Evolutionary conservation across 2,888 invertebrate species (phyloP), one percentile per base, ranked within the genome.

Genomic region (Apoda limacodes): DNA sequence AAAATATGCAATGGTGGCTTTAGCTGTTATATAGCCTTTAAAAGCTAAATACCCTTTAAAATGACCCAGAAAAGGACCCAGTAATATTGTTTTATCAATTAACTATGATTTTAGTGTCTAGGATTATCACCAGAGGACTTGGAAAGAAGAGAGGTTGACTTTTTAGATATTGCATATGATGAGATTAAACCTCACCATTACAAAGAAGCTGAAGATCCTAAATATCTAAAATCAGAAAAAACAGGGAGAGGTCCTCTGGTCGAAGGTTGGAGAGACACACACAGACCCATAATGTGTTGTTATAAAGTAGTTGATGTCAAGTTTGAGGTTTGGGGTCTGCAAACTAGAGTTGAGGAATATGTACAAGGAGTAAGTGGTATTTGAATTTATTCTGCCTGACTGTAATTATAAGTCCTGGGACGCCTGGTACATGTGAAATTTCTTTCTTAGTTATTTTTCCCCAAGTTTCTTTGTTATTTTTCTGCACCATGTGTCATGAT

Each of bases 241-340:
- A 95, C 94, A 5, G 87, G 86, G 6, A 84, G 95, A 17, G 95
- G 95, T 0, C 94, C 94, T 0, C 70, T 95, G 4, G 82, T 88
- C 11, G 91, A 92, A 60, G 92, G 91, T 3, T 95, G 95, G 95
- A 78, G 87, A 28, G 86, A 88, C 9, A 82, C 76, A 0, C 85
- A 83, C 15, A 80, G 83, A 38, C 95, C 95, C 0, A 87, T 95
- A 27, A 95, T 95, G 95, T 95, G 95, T 70, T 95, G 95, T 37
- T 96, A 96, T 58, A 95, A 96, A 69, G 74, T 90, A 30, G 94
- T 95, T 0, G 83, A 88, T 55, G 91, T 89, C 17, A 90, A 88
- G 38, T 95, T 95, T 65, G 95, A 95, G 70, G 90, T 96, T 3
- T 95, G 95, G 92, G 95, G 95, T 0, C 70, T 95, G 38, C 95